These are phyloP conservation scores for Osmoderma eremita DNA, from an alignment of 2,888 invertebrate species.

Conservation along the genomic window DNA sequence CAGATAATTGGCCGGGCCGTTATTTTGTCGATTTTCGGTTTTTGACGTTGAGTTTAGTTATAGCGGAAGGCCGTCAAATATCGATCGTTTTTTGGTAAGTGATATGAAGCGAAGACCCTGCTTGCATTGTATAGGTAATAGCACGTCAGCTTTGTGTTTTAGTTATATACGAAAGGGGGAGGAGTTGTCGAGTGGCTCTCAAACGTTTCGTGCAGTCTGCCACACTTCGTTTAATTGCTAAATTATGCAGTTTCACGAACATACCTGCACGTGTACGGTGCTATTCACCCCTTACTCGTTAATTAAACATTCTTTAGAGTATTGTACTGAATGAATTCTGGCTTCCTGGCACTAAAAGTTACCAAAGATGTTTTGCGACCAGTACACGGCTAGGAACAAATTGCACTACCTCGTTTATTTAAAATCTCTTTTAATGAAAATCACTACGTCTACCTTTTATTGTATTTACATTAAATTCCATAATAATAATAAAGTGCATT, in stretches of 20 bases:
- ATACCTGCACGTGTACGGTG: too few species aligned
- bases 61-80: constrained; percentile 47
- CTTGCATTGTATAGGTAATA: constrained; percentile 55
- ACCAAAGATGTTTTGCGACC: too few species aligned
- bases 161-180: neutral
- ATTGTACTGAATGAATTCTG: too few species aligned
- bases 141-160: constrained; percentile 52
- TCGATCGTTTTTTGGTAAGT: constrained; percentile 58
- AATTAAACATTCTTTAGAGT: too few species aligned
- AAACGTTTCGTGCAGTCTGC: constrained; percentile 7
- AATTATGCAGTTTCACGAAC: constrained; percentile 8
- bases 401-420: too few species aligned
- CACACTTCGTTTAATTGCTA: neutral
- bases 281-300: too few species aligned
- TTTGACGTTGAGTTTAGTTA: constrained; percentile 44
- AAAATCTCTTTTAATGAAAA: too few species aligned
- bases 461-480: too few species aligned
- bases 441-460: too few species aligned
- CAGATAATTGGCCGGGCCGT: constrained; percentile 53
- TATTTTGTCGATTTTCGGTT: constrained; percentile 52
- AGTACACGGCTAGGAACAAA: too few species aligned
- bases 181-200: neutral
- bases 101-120: constrained; percentile 50
- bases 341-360: too few species aligned
- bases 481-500: too few species aligned